phyloP scores from a whole-genome alignment of 2,113 vertebrate genomes.

The Larimichthys crocea region DNA sequence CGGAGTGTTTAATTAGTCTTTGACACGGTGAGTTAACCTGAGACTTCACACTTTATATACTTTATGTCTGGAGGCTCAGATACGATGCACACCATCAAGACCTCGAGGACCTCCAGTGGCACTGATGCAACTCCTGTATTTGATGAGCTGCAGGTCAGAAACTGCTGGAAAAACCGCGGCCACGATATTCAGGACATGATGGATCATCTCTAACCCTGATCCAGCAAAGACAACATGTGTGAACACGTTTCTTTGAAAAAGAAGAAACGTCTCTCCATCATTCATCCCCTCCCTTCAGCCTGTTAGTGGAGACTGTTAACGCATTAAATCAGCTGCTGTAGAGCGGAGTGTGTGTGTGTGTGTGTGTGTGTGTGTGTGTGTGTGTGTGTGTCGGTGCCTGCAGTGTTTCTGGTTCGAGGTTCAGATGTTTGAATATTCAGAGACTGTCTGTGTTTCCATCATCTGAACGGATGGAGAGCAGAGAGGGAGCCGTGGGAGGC shows the following conservation, averaged over 20 bases:
- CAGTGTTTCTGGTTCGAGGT: background rate
- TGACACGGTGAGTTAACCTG: no score
- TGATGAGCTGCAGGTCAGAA: no score
- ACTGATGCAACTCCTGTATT: no score
- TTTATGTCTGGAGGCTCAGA: no score
- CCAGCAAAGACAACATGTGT: background rate
- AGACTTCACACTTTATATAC: no score
- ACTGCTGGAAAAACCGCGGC: no score
- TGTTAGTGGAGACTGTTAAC: no score
- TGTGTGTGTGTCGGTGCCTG: background rate
- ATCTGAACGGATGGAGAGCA: background rate
- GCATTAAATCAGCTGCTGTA: no score
- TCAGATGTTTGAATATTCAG: constrained; percentile 7
- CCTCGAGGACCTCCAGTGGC: background rate
- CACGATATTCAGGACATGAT: background rate
- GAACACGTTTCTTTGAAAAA: background rate
- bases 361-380: no score
- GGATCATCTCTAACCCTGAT: no score
- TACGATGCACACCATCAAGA: background rate
- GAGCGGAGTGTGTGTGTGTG: no score
- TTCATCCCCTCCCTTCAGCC: background rate
- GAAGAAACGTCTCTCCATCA: background rate
- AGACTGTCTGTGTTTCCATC: background rate
- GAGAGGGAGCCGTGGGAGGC: background rate
- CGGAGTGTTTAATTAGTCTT: no score